Conservation (phyloP, 2,888 invertebrate genomes). For the Caenorhabditis sp. region DNA sequence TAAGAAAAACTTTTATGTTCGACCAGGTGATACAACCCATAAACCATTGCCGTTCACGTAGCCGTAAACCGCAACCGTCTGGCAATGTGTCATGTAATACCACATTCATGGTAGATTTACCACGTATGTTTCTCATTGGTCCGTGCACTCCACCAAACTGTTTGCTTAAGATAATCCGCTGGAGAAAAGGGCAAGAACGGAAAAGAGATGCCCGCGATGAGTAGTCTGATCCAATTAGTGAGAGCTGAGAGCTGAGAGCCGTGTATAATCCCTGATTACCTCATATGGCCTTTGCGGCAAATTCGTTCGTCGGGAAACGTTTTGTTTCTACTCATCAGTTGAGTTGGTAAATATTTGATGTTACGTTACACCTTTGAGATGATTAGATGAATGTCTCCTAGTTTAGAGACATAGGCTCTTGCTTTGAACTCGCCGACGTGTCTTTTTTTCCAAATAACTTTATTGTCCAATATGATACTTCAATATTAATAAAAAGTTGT, state of each 20-base stretch:
- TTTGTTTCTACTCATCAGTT: slow-evolving; percentile 1
- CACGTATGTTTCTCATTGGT: not conserved
- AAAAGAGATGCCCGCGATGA: not conserved
- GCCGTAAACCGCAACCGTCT: slow-evolving; percentile 4
- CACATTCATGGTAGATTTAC: not conserved
- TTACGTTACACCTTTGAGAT: not conserved
- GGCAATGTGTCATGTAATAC: slow-evolving; percentile 7
- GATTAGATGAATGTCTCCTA: not conserved
- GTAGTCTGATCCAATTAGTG: not conserved
- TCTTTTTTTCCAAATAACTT: not conserved
- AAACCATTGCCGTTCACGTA: not conserved
- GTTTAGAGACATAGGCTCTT: not conserved
- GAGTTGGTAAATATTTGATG: not conserved
- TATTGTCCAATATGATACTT: not conserved
- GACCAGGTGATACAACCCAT: not conserved
- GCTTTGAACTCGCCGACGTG: not conserved
- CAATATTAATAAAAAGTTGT: no score
- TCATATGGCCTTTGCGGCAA: not conserved
- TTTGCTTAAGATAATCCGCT: not conserved
- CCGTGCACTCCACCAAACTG: not conserved
- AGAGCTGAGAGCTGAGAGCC: not conserved
- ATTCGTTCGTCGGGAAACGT: not conserved
- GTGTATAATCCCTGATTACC: not conserved
- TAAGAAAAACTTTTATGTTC: not conserved
- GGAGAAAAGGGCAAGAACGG: not conserved